Conservation (phyloP, 1,140 invertebrate genomes). For the Tetramorium parvispinum region DNA sequence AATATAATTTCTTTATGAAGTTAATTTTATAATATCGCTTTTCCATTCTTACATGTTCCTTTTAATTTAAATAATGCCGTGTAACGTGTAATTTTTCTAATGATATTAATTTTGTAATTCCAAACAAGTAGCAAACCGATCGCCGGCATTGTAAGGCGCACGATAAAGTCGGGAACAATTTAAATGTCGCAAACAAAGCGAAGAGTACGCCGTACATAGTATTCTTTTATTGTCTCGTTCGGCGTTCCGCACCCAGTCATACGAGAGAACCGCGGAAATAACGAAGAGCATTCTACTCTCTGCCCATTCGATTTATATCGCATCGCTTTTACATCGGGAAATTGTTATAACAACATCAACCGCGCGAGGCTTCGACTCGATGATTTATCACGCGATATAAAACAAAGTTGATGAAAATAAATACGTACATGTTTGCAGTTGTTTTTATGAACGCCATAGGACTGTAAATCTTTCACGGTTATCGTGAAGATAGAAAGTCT, state of each 20-base stretch:
- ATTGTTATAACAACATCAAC: conserved; percentile 40
- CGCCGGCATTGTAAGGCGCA: neutral
- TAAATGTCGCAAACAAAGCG: conserved; percentile 29
- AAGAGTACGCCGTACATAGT: neutral
- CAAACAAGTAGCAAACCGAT: neutral
- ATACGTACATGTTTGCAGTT: neutral
- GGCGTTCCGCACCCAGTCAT: neutral
- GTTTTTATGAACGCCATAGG: no score
- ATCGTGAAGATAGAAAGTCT: neutral
- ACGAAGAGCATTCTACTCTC: neutral
- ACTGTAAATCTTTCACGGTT: neutral
- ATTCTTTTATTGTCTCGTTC: conserved; percentile 46
- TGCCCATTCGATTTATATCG: neutral
- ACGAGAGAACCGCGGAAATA: conserved; percentile 23
- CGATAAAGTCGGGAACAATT: neutral
- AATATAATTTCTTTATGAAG: neutral
- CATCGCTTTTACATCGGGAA: conserved; percentile 25
- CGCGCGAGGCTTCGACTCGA: neutral
- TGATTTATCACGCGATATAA: conserved; percentile 17
- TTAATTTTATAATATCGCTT: neutral
- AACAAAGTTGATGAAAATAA: conserved; percentile 32
- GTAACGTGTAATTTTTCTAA: neutral
- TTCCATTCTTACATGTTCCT: neutral
- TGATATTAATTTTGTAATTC: neutral
- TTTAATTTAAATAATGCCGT: neutral